phyloP scores from a whole-genome alignment of 1,140 invertebrate species.

The Brachionus asplanchnoidis region DNA sequence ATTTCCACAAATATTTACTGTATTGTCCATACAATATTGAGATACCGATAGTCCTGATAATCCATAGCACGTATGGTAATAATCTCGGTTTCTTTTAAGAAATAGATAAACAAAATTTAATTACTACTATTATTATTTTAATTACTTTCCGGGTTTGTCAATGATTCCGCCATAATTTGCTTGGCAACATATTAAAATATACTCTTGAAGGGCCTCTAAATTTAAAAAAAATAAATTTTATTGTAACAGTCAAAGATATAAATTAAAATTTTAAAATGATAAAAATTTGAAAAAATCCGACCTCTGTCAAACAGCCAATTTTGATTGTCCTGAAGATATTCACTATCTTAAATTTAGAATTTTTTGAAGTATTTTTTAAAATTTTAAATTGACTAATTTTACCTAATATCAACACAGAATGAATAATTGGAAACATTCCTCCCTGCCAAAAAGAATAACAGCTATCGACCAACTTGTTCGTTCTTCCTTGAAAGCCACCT shows the following conservation, averaged over 20 bases:
- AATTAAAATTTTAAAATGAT: no score
- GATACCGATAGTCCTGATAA: slow-evolving; percentile 88
- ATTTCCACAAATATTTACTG: slow-evolving; percentile 58
- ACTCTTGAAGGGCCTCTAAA: slow-evolving; percentile 77
- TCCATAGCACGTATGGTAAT: slow-evolving; percentile 93
- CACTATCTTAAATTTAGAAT: not conserved
- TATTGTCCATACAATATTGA: slow-evolving; percentile 70
- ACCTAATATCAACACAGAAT: not conserved
- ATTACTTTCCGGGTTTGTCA: slow-evolving; percentile 92
- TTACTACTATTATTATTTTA: no score
- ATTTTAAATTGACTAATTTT: not conserved
- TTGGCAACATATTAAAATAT: slow-evolving; percentile 87
- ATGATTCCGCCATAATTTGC: slow-evolving; percentile 78
- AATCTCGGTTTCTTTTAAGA: slow-evolving; percentile 70
- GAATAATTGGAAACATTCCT: slow-evolving; percentile 71
- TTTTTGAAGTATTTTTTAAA: not conserved
- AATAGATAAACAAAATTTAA: slow-evolving; percentile 44
- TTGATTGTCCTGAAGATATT: slow-evolving; percentile 8
- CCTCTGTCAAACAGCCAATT: slow-evolving; percentile 44
- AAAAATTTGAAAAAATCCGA: slow-evolving; percentile 41
- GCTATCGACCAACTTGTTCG: slow-evolving; percentile 95
- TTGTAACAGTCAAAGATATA: no score
- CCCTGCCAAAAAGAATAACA: slow-evolving; percentile 99
- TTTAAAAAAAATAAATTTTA: not conserved
- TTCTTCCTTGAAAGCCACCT: slow-evolving; percentile 80